Evolutionary conservation across 1,140 invertebrate species (phyloP).

Genomic region (Micrasema minimum): DNA sequence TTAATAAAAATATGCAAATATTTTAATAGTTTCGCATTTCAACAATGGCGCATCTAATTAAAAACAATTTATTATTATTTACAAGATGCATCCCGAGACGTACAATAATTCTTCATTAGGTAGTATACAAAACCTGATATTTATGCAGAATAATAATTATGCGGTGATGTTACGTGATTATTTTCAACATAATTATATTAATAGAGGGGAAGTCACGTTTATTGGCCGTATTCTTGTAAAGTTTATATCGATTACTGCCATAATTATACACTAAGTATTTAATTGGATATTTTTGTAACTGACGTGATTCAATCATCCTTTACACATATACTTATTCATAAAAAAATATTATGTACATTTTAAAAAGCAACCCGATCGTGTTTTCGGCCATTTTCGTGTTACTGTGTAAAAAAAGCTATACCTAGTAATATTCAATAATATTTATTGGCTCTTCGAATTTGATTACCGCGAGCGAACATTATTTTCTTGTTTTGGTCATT

Average conservation of each 20-base stretch:
- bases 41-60: background rate
- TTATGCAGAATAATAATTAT: background rate
- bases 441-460: background rate
- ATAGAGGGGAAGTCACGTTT: slow-evolving; percentile 28
- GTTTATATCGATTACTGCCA: slow-evolving; percentile 11
- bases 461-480: background rate
- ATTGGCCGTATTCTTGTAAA: slow-evolving; percentile 16
- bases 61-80: background rate
- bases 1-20: background rate
- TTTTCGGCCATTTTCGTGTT: slow-evolving; percentile 1
- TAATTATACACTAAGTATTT: slow-evolving; percentile 1
- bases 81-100: background rate
- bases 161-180: background rate
- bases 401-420: background rate
- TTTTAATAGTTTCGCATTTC: background rate
- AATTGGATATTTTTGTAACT: slow-evolving; percentile 23
- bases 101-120: background rate
- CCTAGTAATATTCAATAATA: background rate
- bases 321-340: background rate
- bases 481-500: background rate
- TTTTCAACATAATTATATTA: slow-evolving; percentile 10
- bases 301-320: slow-evolving; percentile 20
- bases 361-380: background rate
- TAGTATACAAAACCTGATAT: background rate
- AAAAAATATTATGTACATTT: background rate